A percentile compares a stretch with the other conserved stretches of the same genome.
Conservation (phyloP, 2,888 invertebrate species). For the Ernsta delagoae region DNA sequence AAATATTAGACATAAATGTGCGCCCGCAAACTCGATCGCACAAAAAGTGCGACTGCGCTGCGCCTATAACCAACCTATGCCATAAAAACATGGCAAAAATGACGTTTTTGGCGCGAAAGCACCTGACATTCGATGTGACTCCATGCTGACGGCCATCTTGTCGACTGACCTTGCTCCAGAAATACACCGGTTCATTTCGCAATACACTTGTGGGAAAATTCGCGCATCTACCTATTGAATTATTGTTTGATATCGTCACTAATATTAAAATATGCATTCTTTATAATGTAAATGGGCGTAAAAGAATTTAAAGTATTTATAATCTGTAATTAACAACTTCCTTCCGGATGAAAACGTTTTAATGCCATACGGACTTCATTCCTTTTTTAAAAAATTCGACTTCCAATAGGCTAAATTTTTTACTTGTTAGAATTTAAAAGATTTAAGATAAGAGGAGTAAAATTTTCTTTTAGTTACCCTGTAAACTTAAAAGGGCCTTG, state of each 20-base stretch:
- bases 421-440: no score
- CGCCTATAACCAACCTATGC: no score
- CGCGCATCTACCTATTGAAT: conserved; percentile 60
- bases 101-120: conserved; percentile 65
- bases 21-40: no score
- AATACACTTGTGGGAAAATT: conserved; percentile 73
- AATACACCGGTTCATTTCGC: conserved; percentile 71
- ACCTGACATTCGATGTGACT: conserved; percentile 67
- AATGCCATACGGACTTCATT: background rate
- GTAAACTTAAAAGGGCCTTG: conserved; percentile 32
- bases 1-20: no score
- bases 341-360: conserved; percentile 7
- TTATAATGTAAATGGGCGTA: background rate
- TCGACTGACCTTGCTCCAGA: conserved; percentile 77
- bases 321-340: background rate
- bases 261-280: background rate
- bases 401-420: no score
- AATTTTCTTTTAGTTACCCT: conserved; percentile 3
- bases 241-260: conserved; percentile 14
- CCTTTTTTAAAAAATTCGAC: no score
- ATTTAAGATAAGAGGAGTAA: no score
- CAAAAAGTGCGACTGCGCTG: no score
- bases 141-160: conserved; percentile 72
- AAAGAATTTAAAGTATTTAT: conserved; percentile 2
- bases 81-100: no score